Conservation (phyloP, 2,888 invertebrate genomes). For the Idaea biselata region DNA sequence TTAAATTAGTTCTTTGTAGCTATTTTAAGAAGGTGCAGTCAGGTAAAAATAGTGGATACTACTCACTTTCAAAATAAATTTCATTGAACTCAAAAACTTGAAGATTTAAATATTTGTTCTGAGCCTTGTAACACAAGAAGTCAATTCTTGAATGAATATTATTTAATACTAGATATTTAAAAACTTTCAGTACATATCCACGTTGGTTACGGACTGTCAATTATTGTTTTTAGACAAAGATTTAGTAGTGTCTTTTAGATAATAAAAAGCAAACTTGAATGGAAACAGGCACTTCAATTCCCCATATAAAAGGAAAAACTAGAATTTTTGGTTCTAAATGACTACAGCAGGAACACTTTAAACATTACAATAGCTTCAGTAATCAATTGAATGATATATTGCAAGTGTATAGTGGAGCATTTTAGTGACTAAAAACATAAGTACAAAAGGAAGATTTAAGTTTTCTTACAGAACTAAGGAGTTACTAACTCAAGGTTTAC, state of each 20-base stretch:
- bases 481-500: conserved; percentile 63
- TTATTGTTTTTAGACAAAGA: no score
- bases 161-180: no score
- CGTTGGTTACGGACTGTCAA: no score
- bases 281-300: background rate
- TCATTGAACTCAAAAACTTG: no score
- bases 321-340: background rate
- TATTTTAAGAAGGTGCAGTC: background rate
- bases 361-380: background rate
- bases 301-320: background rate
- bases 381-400: background rate
- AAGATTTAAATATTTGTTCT: no score
- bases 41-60: background rate
- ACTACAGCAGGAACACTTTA: background rate
- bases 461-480: conserved; percentile 56
- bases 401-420: background rate
- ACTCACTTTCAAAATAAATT: no score
- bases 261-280: background rate
- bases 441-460: conserved; percentile 75
- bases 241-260: background rate
- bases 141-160: no score
- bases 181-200: no score
- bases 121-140: no score
- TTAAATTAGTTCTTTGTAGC: background rate
- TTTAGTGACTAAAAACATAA: conserved; percentile 62